phyloP scores from a whole-genome alignment of 2,113 vertebrate species.

The Aythya baeri region DNA sequence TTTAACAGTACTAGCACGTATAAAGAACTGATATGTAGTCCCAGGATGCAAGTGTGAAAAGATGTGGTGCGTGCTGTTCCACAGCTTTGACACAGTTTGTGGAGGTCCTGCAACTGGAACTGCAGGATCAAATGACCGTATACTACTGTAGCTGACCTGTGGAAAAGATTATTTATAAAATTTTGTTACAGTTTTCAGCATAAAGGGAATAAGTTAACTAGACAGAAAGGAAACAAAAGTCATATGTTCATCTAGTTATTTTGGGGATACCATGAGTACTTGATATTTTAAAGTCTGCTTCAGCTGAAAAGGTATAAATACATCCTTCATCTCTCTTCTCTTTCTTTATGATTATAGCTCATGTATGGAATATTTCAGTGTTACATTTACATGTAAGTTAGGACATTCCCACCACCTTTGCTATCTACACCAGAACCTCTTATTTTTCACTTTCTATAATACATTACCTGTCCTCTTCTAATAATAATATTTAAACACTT shows the following conservation, averaged over 20 bases:
- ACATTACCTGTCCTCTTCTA: neutral
- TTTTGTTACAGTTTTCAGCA: neutral
- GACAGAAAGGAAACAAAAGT: neutral
- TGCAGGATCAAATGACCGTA: slow-evolving; percentile 94
- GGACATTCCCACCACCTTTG: neutral
- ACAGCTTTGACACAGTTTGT: slow-evolving; percentile 88
- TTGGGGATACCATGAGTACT: neutral
- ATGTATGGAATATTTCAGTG: neutral
- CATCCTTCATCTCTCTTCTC: neutral
- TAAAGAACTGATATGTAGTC: slow-evolving; percentile 94
- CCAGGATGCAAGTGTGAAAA: slow-evolving; percentile 95
- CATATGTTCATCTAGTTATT: neutral
- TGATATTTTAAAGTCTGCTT: neutral
- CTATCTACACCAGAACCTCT: neutral
- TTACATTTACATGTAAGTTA: neutral
- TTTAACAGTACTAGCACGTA: slow-evolving; percentile 94
- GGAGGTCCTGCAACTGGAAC: slow-evolving; percentile 90
- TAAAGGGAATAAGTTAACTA: neutral
- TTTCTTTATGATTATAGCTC: neutral
- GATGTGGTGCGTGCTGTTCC: slow-evolving; percentile 90
- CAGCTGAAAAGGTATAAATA: neutral
- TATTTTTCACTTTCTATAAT: neutral
- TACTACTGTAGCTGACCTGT: slow-evolving; percentile 92
- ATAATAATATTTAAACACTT: neutral
- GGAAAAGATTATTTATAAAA: neutral